Conservation (phyloP, 2,797 vertebrate species). For the Ptychobarbus kaznakovi region DNA sequence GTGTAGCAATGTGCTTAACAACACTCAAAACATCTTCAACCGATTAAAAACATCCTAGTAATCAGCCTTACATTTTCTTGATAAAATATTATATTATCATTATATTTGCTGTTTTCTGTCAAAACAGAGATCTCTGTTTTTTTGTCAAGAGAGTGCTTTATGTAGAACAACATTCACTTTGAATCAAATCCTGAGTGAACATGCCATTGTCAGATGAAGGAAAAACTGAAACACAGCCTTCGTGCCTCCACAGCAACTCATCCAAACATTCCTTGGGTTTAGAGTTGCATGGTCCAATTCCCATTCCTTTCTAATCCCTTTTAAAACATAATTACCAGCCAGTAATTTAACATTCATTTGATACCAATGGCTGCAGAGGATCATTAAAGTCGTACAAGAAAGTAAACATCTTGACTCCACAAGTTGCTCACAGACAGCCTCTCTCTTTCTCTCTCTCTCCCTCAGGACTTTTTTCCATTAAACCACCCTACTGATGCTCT, state of each 20-base stretch:
- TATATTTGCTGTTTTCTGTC: neutral
- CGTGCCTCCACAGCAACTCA: conserved; percentile 73
- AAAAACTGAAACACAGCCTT: conserved; percentile 14
- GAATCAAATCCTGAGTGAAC: conserved; percentile 1
- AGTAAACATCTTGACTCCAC: conserved; percentile 32
- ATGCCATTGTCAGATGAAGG: conserved; percentile 1
- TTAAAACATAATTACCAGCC: conserved; percentile 22
- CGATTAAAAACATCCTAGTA: neutral
- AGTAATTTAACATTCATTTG: conserved; percentile 23
- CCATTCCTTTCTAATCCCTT: conserved; percentile 47
- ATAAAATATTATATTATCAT: neutral
- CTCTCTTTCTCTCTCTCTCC: conserved; percentile 46
- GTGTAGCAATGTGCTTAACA: neutral
- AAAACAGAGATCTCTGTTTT: neutral
- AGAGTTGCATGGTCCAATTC: conserved; percentile 23
- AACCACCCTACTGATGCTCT: conserved; percentile 59
- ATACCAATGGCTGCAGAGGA: conserved; percentile 9
- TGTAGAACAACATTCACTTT: conserved; percentile 1
- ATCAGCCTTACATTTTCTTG: neutral
- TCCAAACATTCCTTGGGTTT: conserved; percentile 73
- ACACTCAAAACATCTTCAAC: neutral
- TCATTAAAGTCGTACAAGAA: conserved; percentile 21
- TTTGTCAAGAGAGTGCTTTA: neutral
- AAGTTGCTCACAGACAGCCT: conserved; percentile 29
- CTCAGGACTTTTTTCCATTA: conserved; percentile 60